Conservation (phyloP, 2,797 vertebrate species). For the Scarus forsteni region DNA sequence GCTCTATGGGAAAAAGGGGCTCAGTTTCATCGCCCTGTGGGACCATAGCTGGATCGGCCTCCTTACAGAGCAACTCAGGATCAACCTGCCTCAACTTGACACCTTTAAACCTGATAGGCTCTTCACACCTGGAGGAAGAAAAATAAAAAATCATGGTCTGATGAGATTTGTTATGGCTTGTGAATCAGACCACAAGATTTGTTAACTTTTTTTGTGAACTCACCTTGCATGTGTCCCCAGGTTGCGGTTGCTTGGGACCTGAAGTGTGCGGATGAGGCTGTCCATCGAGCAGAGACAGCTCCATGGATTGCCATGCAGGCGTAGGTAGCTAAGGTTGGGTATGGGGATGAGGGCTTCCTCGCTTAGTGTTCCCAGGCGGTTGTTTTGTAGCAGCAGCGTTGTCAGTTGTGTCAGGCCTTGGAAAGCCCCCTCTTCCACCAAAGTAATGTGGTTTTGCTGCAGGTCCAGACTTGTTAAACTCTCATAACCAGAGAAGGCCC, state of each 20-base stretch:
- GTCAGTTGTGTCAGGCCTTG: constrained; percentile 89
- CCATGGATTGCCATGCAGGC: constrained; percentile 96
- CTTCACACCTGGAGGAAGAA: constrained; percentile 80
- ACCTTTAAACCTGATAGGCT: constrained; percentile 85
- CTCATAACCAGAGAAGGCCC: constrained; percentile 89
- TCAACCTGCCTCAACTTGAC: constrained; percentile 89
- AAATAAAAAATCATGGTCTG: neutral
- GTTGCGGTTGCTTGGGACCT: constrained; percentile 93
- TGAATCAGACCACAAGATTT: neutral
- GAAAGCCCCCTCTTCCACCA: constrained; percentile 91
- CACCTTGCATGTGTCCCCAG: constrained; percentile 92
- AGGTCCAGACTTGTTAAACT: constrained; percentile 92
- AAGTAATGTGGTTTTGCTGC: constrained; percentile 94
- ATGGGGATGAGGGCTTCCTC: constrained; percentile 92
- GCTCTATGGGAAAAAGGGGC: constrained; percentile 10
- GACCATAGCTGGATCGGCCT: constrained; percentile 34
- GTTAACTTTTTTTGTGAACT: constrained; percentile 6
- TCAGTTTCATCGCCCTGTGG: constrained; percentile 50
- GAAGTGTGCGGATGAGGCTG: constrained; percentile 91
- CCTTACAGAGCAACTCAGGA: constrained; percentile 86
- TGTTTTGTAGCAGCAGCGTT: constrained; percentile 95
- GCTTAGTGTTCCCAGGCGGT: constrained; percentile 86
- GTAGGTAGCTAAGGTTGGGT: constrained; percentile 88
- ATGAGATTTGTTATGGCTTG: neutral
- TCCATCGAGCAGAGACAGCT: constrained; percentile 91